Evolutionary conservation across 1,140 invertebrate species (phyloP).

Genomic region (Semibalanus balanoides): DNA sequence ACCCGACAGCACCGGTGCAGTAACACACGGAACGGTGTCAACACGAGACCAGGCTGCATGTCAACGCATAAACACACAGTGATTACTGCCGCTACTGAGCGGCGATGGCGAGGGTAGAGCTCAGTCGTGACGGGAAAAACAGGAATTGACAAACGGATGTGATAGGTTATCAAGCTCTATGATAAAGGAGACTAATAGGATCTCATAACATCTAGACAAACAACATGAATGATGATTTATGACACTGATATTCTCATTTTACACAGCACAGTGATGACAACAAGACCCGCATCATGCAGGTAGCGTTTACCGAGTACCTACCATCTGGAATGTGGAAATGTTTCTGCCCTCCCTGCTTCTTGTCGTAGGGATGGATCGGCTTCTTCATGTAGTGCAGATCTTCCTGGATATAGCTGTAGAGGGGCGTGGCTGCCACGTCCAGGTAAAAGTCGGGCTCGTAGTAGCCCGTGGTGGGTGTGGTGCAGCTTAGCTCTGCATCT

Average conservation of each 20-base stretch:
- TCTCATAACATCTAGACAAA: too few species aligned
- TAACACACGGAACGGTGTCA: slow-evolving; percentile 51
- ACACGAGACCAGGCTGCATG: background rate
- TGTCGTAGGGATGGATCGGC: slow-evolving; percentile 75
- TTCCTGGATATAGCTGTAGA: slow-evolving; percentile 77
- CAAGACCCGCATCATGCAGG: too few species aligned
- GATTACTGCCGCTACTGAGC: too few species aligned
- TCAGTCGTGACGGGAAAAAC: too few species aligned
- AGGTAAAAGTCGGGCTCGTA: background rate
- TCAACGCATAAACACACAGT: too few species aligned
- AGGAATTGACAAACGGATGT: too few species aligned
- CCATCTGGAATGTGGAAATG: background rate
- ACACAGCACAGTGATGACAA: too few species aligned
- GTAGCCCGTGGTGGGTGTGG: background rate
- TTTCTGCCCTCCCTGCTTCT: slow-evolving; percentile 4
- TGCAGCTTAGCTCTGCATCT: background rate
- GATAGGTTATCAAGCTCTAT: too few species aligned
- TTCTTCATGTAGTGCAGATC: slow-evolving; percentile 72
- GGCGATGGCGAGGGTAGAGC: too few species aligned
- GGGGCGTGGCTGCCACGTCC: background rate
- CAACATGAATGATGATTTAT: too few species aligned
- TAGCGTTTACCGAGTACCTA: background rate
- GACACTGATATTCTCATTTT: too few species aligned
- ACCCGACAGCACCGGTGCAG: slow-evolving; percentile 86
- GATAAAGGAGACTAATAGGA: too few species aligned